Percentiles rank a stretch among this genome's conserved stretches.
Conservation (phyloP, 2,888 invertebrate species). For the Cylindroiulus punctatus region DNA sequence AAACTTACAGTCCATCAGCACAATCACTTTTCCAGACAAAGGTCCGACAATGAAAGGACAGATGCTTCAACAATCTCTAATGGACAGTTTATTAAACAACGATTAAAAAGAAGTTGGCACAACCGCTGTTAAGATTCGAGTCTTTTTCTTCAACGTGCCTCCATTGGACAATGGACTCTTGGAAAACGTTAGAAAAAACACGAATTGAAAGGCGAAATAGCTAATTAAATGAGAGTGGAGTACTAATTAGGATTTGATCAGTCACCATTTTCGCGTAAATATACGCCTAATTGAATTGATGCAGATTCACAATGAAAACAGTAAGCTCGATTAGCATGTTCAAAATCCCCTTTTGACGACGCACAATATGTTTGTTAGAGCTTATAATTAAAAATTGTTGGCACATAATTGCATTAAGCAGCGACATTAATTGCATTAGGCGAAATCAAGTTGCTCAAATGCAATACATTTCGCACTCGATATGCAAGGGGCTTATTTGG, state of each 20-base stretch:
- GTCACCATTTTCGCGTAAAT: slow-evolving; percentile 42
- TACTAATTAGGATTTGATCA: slow-evolving; percentile 45
- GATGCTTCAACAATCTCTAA: not conserved
- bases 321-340: slow-evolving; percentile 47
- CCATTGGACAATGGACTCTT: not conserved
- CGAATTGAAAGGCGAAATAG: slow-evolving; percentile 12
- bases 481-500: not conserved
- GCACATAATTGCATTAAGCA: slow-evolving; percentile 43
- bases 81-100: not conserved
- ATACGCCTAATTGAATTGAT: slow-evolving; percentile 45
- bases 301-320: slow-evolving; percentile 45
- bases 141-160: not conserved
- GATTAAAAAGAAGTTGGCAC: not conserved
- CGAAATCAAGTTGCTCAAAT: slow-evolving; percentile 37
- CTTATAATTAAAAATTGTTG: slow-evolving; percentile 43
- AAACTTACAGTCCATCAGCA: not conserved
- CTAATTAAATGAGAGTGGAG: slow-evolving; percentile 39
- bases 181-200: not conserved
- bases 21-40: too few relatives aligned
- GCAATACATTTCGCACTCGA: slow-evolving; percentile 47
- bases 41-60: too few relatives aligned
- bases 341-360: slow-evolving; percentile 30
- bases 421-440: slow-evolving; percentile 41
- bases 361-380: slow-evolving; percentile 47
- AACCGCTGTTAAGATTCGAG: not conserved